These are phyloP conservation scores for Periophthalmus modestus DNA, from an alignment of 2,113 vertebrate genomes.

Conservation along the genomic window DNA sequence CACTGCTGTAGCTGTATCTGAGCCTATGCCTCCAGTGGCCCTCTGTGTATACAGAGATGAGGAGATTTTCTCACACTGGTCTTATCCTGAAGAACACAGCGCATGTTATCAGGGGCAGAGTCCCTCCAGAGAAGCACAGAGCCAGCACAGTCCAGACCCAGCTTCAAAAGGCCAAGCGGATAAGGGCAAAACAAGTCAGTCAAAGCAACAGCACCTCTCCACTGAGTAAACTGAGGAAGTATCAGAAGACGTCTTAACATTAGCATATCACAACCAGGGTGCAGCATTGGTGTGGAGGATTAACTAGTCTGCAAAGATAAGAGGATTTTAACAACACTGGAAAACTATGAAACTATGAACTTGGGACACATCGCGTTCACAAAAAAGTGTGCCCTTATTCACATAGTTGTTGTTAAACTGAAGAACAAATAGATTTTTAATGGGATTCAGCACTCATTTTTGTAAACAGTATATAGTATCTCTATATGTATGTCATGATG, in stretches of 20 bases:
- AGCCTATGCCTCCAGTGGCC: constrained; percentile 38
- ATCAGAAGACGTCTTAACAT: constrained; percentile 17
- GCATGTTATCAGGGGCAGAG: constrained; percentile 61
- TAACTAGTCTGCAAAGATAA: neutral
- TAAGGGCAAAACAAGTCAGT: constrained; percentile 46
- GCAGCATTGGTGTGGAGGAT: constrained; percentile 1
- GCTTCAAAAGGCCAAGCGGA: constrained; percentile 58
- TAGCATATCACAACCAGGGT: constrained; percentile 24
- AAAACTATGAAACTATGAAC: neutral
- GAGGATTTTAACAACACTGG: neutral
- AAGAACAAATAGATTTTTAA: neutral
- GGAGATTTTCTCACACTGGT: constrained; percentile 58
- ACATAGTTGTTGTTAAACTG: neutral
- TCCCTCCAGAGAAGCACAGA: constrained; percentile 57
- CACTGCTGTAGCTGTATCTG: constrained; percentile 13
- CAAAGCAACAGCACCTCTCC: constrained; percentile 11
- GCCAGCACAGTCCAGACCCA: constrained; percentile 29
- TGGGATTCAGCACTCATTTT: too few relatives aligned
- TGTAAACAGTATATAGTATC: neutral
- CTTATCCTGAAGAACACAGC: constrained; percentile 53
- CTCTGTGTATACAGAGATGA: constrained; percentile 28
- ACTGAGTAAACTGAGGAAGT: constrained; percentile 12
- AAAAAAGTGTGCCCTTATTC: neutral
- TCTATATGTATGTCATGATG: neutral
- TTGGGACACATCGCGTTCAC: neutral